These are phyloP conservation scores for Toxotes chatareus DNA, from an alignment of 2,113 vertebrate genomes.

Conservation along the genomic window DNA sequence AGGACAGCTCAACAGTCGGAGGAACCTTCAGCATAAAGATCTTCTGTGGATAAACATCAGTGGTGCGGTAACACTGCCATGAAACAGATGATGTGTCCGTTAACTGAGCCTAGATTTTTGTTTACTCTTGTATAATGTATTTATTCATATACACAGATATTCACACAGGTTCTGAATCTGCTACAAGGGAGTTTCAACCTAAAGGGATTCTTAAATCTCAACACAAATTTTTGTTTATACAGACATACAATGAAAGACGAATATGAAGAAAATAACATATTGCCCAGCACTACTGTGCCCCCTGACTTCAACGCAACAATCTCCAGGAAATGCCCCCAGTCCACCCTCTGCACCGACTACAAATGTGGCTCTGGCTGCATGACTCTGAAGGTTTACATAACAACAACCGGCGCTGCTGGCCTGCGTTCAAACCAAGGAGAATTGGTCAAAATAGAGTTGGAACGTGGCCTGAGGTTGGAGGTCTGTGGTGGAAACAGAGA, in stretches of 20 bases:
- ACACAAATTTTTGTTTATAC: too few relatives aligned
- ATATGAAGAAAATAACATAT: too few relatives aligned
- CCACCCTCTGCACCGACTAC: not conserved
- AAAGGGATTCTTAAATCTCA: not conserved
- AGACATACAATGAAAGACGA: too few relatives aligned
- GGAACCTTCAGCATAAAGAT: too few relatives aligned
- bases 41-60: too few relatives aligned
- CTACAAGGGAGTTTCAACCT: not conserved
- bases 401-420: not conserved
- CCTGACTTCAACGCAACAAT: not conserved
- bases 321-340: not conserved
- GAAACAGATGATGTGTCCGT: not conserved
- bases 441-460: conserved; percentile 11
- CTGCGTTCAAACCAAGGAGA: conserved; percentile 1
- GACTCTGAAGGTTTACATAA: not conserved
- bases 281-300: too few relatives aligned
- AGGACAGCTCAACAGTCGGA: too few relatives aligned
- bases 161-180: not conserved
- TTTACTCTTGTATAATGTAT: too few relatives aligned
- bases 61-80: too few relatives aligned
- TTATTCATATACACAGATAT: not conserved
- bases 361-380: not conserved
- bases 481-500: not conserved
- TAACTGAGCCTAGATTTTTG: too few relatives aligned
- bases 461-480: conserved; percentile 1